phyloP scores from a whole-genome alignment of 1,140 invertebrate genomes.

The Philopotamus ludificatus region DNA sequence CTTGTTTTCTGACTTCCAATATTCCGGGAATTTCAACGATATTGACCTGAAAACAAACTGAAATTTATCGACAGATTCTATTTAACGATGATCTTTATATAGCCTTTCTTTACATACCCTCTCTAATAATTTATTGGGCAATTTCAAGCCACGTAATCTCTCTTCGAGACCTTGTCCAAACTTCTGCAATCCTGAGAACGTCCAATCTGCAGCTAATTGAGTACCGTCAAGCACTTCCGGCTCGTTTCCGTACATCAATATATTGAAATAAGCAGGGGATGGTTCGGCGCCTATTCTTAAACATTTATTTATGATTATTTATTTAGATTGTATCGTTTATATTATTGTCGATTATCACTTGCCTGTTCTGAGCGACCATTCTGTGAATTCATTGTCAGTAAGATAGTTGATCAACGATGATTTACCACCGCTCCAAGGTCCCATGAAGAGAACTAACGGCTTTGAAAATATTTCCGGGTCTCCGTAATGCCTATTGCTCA shows the following conservation, averaged over 20 bases:
- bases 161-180: slow-evolving; percentile 92
- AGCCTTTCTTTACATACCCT: slow-evolving; percentile 63
- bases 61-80: neutral
- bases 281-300: slow-evolving; percentile 80
- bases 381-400: slow-evolving; percentile 80
- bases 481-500: slow-evolving; percentile 89
- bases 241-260: slow-evolving; percentile 84
- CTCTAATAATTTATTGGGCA: slow-evolving; percentile 82
- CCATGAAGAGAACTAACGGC: slow-evolving; percentile 89
- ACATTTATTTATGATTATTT: too few species aligned
- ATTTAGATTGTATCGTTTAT: neutral
- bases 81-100: neutral
- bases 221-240: slow-evolving; percentile 86
- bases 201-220: slow-evolving; percentile 89
- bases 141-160: slow-evolving; percentile 76
- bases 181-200: slow-evolving; percentile 90
- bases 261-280: slow-evolving; percentile 90
- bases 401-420: slow-evolving; percentile 93
- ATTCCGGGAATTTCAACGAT: slow-evolving; percentile 96
- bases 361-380: slow-evolving; percentile 84
- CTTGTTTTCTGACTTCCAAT: slow-evolving; percentile 89
- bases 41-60: slow-evolving; percentile 70
- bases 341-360: slow-evolving; percentile 39
- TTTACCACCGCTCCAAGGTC: slow-evolving; percentile 94
- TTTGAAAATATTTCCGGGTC: slow-evolving; percentile 95